Conservation (phyloP, 2,888 invertebrate species). For the Hofmannophila pseudospretella region DNA sequence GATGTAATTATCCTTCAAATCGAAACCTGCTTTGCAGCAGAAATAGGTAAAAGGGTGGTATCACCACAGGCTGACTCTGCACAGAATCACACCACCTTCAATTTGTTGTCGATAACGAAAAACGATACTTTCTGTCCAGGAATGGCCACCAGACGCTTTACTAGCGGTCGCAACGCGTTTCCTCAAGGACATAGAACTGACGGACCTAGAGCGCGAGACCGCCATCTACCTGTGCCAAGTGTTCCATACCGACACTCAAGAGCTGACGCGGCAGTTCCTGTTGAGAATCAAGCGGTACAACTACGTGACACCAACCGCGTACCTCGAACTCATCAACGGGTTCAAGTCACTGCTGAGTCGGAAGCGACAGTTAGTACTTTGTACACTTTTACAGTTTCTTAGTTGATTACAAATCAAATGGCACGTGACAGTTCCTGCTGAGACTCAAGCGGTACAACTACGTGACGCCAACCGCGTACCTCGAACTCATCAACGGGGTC, state of each 20-base stretch:
- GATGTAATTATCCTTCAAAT: no score
- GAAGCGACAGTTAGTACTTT: conserved; percentile 83
- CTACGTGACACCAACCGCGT: conserved; percentile 96
- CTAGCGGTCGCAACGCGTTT: conserved; percentile 92
- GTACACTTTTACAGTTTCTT: no score
- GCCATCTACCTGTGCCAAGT: conserved; percentile 93
- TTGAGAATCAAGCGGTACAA: conserved; percentile 83
- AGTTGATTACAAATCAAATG: no score
- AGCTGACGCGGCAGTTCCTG: conserved; percentile 81
- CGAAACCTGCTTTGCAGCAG: no score
- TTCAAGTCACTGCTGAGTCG: conserved; percentile 87
- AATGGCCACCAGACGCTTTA: conserved; percentile 96
- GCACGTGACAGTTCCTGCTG: conserved; percentile 80
- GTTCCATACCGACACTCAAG: conserved; percentile 91
- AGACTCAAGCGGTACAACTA: conserved; percentile 87
- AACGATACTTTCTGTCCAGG: conserved; percentile 73
- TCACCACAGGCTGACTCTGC: no score
- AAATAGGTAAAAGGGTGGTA: no score
- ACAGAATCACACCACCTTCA: no score
- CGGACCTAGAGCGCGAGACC: conserved; percentile 83
- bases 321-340: conserved; percentile 93
- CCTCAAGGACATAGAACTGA: conserved; percentile 87
- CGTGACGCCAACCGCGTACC: conserved; percentile 95
- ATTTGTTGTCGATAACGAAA: no score
- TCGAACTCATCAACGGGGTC: conserved; percentile 95